A percentile compares a stretch with the other conserved stretches of the same genome.
Conservation (phyloP, 2,113 vertebrate species). For the Leucopsar rothschildi region DNA sequence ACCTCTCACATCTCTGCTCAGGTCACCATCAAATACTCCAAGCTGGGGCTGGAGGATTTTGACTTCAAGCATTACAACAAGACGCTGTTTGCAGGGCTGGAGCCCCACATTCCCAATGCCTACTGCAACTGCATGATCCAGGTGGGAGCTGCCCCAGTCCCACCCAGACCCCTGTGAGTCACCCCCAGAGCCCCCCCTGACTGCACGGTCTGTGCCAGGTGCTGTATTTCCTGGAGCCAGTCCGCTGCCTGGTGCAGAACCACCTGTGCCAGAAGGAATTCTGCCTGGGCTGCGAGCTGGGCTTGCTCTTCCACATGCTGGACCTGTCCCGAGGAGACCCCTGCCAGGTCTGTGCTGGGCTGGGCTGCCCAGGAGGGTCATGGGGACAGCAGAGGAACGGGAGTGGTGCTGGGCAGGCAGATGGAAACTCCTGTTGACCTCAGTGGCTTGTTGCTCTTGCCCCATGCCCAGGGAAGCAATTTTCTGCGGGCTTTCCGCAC, state of each 20-base stretch:
- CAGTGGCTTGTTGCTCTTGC: neutral
- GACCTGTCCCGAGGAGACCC: constrained; percentile 95
- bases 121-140: constrained; percentile 99
- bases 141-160: constrained; percentile 57
- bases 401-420: neutral
- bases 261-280: constrained; percentile 99
- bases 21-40: constrained; percentile 99
- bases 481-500: constrained; percentile 96
- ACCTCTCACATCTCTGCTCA: neutral
- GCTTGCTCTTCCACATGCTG: constrained; percentile 97
- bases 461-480: constrained; percentile 86
- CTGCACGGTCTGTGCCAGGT: constrained; percentile 69
- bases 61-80: constrained; percentile 99
- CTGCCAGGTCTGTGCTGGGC: constrained; percentile 81
- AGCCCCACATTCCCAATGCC: constrained; percentile 98
- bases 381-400: accelerated
- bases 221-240: constrained; percentile 93
- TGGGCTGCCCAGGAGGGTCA: neutral
- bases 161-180: accelerated
- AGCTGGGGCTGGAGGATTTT: constrained; percentile 95
- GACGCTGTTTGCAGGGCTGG: constrained; percentile 94
- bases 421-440: neutral
- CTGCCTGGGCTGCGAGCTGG: constrained; percentile 95
- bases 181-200: accelerated
- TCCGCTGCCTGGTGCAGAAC: constrained; percentile 95